These are phyloP conservation scores for Reinhardtius hippoglossoides DNA, from an alignment of 2,113 vertebrate species.

Conservation along the genomic window DNA sequence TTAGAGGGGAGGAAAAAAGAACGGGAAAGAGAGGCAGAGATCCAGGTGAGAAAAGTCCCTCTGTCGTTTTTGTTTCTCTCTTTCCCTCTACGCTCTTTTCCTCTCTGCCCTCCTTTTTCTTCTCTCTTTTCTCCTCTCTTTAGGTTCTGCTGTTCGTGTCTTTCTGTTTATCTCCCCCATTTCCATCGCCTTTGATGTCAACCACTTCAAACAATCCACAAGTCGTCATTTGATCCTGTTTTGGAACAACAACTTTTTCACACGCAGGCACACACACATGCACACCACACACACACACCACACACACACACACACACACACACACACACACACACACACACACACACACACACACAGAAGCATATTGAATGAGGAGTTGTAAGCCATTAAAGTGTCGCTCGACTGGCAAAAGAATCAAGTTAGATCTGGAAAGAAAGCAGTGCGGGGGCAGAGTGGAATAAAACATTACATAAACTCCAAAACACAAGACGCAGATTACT, in stretches of 20 bases:
- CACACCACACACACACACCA: conserved; percentile 19
- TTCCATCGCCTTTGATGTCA: conserved; percentile 21
- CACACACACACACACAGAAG: conserved; percentile 23
- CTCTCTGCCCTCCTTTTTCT: conserved; percentile 6
- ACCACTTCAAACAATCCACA: conserved; percentile 52
- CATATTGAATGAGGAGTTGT: conserved; percentile 23
- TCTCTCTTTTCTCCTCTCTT: conserved; percentile 14
- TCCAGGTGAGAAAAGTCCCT: neutral
- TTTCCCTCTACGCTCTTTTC: neutral
- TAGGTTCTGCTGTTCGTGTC: conserved; percentile 4
- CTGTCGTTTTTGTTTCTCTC: neutral
- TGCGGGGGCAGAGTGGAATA: neutral
- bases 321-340: conserved; percentile 6
- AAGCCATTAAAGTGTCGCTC: conserved; percentile 13
- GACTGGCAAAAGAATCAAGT: conserved; percentile 42
- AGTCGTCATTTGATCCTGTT: conserved; percentile 52
- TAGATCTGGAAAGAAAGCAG: neutral
- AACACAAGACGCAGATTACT: conserved; percentile 22
- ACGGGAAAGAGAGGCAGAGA: neutral
- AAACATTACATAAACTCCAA: conserved; percentile 25
- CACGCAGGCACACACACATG: conserved; percentile 5
- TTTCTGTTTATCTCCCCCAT: conserved; percentile 23
- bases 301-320: too few relatives aligned
- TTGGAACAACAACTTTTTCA: conserved; percentile 34
- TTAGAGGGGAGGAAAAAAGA: conserved; percentile 29